Evolutionary conservation across 1,140 invertebrate genomes (phyloP), one percentile per base, ranked within the genome.

Genomic region (Hestina assimilis): DNA sequence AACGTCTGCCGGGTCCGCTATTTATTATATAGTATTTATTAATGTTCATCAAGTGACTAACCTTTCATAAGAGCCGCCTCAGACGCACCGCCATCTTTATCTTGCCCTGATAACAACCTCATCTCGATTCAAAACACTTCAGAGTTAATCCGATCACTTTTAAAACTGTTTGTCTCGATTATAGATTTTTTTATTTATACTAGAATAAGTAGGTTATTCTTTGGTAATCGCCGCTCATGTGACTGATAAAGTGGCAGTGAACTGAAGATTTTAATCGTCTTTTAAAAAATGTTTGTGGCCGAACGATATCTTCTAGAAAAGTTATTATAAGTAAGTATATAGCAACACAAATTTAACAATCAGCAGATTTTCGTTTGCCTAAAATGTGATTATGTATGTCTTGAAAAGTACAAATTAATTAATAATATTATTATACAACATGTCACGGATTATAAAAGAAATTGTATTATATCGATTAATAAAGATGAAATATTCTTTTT

Each of bases 171-270:
- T 46, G 46, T 64, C 11, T 21, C 42, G 28, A 61, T 66, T 47
- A 74, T 60, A 69, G 52, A 57, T 67, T 74, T 63, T 73, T 54
- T 48, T 68, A 79, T 81, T 72, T 85, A 85, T 85, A 85, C 59
- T 57, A 57, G 31, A 68, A 58, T 69, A 85, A 75, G 63, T 85
- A 83, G 82, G 82, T 85, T 83, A 85, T 79, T 73, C 71, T 72
- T 62, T 75, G 72, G 53, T 63, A 69, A 69, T 72, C 69, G 63
- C 41, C 17, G 60, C 38, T 65, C 75, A 76, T 78, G 74, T 79
- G 71, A 79, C 73, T 77, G 79, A 82, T 84, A 84, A 68, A 45
- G 48, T 52, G 41, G 42, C 42, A 47, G 54, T 67, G 75, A 81
- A 77, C 63, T 69, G 63, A 61, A 66, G 56, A 69, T 64, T 51